These are phyloP conservation scores for Pomatorhinus ruficollis DNA, from an alignment of 2,113 vertebrate genomes.

Conservation along the genomic window DNA sequence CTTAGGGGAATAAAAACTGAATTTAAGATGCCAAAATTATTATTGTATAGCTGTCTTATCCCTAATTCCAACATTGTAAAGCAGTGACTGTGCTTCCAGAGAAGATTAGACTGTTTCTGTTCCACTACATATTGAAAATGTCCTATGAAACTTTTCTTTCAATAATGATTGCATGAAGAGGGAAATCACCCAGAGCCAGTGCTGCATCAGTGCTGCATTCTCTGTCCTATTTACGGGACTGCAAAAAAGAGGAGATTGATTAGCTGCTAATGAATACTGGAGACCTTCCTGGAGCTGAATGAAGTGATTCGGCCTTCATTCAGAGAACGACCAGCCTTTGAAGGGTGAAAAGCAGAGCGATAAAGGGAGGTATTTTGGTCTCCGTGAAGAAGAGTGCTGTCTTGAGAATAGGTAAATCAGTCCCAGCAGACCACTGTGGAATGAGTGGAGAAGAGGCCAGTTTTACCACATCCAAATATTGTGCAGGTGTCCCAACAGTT, in stretches of 20 bases:
- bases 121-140: accelerated
- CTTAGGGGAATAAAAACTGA: neutral
- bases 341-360: neutral
- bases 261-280: neutral
- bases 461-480: neutral
- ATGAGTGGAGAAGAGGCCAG: neutral
- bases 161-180: neutral
- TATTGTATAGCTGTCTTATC: neutral
- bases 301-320: neutral
- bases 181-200: neutral
- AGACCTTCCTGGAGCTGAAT: neutral
- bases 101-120: neutral
- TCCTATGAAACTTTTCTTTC: neutral
- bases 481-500: neutral
- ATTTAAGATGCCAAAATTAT: neutral
- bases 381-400: neutral
- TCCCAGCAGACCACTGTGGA: neutral
- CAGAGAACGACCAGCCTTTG: neutral
- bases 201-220: neutral
- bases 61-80: neutral
- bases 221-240: neutral
- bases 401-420: neutral
- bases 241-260: neutral
- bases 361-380: neutral
- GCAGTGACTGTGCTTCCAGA: neutral